These are phyloP conservation scores for Seriola rivoliana DNA, from an alignment of 2,113 vertebrate genomes.

Conservation along the genomic window DNA sequence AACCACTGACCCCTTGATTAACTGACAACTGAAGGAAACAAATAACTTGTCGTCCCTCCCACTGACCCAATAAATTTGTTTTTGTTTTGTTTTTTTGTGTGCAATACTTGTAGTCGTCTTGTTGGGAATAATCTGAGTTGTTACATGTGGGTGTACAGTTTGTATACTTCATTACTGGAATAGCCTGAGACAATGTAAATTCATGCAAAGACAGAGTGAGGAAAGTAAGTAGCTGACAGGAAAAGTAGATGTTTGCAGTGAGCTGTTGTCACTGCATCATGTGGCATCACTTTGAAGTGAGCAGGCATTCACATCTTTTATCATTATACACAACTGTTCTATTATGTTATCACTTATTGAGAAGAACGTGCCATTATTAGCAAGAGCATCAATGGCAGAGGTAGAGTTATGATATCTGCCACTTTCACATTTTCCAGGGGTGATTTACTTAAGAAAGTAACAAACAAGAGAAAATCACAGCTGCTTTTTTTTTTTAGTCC, in stretches of 20 bases:
- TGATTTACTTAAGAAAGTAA: neutral
- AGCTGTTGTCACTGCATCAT: slow-evolving; percentile 38
- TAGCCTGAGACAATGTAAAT: slow-evolving; percentile 19
- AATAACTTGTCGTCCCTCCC: slow-evolving; percentile 19
- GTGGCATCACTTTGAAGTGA: slow-evolving; percentile 57
- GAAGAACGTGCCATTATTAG: slow-evolving; percentile 22
- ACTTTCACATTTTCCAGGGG: slow-evolving; percentile 12
- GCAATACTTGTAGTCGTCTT: neutral
- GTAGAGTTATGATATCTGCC: neutral
- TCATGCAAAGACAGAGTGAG: neutral
- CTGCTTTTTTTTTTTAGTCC: neutral
- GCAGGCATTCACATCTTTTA: slow-evolving; percentile 24
- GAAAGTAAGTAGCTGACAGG: slow-evolving; percentile 9
- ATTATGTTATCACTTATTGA: slow-evolving; percentile 52
- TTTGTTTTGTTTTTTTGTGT: neutral
- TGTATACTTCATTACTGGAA: slow-evolving; percentile 4
- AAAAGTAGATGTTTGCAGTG: slow-evolving; percentile 39
- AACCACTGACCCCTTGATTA: slow-evolving; percentile 63
- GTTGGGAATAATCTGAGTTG: neutral
- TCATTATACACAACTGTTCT: slow-evolving; percentile 35
- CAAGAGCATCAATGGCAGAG: slow-evolving; percentile 18
- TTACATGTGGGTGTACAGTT: neutral
- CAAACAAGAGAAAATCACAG: neutral
- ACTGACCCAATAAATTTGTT: neutral
- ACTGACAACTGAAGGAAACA: slow-evolving; percentile 68